Conservation (phyloP, 2,113 vertebrate species). For the Neotoma lepida region DNA sequence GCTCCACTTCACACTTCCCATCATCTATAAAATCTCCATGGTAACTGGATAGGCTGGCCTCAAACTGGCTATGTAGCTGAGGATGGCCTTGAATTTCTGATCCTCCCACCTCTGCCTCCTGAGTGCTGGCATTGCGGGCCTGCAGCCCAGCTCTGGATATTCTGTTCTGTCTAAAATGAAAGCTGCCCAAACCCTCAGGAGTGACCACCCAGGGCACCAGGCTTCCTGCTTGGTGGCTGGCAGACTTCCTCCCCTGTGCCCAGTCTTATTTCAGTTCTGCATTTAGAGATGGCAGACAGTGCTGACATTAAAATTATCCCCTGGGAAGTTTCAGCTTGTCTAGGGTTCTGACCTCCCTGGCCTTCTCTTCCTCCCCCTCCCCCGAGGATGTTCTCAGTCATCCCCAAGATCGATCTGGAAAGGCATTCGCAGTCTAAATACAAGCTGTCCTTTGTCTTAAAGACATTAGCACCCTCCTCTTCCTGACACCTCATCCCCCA, state of each 20-base stretch:
- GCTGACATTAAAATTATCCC: background rate
- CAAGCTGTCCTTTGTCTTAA: background rate
- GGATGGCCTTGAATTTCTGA: background rate
- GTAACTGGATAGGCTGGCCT: background rate
- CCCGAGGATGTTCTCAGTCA: background rate
- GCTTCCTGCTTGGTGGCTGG: background rate
- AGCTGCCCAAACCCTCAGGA: background rate
- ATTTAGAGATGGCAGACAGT: conserved; percentile 64
- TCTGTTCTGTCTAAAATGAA: background rate
- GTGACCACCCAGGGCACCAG: background rate
- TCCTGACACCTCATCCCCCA: background rate
- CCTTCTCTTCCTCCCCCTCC: background rate
- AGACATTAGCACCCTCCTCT: background rate
- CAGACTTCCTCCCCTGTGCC: conserved; percentile 30
- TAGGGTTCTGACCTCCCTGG: background rate
- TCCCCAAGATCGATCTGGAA: background rate
- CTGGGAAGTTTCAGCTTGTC: background rate
- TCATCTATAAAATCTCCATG: background rate
- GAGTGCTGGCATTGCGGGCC: background rate
- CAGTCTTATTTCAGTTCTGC: conserved; percentile 59
- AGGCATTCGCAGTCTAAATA: accelerated
- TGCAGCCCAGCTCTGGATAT: background rate
- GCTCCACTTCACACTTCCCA: background rate
- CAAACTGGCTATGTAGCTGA: background rate
- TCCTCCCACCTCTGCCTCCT: background rate